phyloP scores from a whole-genome alignment of 1,140 invertebrate genomes.

The Phymastichus coffea region DNA sequence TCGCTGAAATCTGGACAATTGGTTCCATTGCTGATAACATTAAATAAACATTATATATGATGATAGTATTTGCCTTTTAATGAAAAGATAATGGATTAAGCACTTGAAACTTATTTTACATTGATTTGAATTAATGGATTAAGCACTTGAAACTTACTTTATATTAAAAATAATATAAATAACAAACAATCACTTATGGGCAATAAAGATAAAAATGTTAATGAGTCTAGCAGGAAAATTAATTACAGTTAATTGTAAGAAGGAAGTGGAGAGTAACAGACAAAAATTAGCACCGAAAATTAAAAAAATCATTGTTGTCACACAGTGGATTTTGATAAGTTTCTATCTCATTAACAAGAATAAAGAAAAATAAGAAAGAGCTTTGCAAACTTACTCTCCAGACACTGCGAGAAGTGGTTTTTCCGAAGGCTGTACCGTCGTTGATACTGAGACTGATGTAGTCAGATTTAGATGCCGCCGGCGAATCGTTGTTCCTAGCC shows the following conservation, averaged over 20 bases:
- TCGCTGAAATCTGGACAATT: conserved; percentile 78
- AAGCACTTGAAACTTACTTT: too few species aligned
- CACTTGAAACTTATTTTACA: too few species aligned
- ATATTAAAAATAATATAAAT: too few species aligned
- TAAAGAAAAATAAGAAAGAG: background rate
- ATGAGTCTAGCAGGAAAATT: too few species aligned
- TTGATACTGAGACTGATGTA: conserved; percentile 54
- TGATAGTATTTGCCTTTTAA: too few species aligned
- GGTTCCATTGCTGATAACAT: conserved; percentile 74
- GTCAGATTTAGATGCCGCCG: conserved; percentile 45
- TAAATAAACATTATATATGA: background rate
- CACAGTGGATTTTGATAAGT: background rate
- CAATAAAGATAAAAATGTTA: too few species aligned
- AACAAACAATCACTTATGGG: too few species aligned
- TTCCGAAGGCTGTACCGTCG: conserved; percentile 41
- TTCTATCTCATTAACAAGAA: background rate
- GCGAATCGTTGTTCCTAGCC: conserved; percentile 38
- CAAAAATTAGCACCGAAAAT: too few species aligned
- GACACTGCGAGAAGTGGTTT: conserved; percentile 47
- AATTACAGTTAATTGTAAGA: too few species aligned
- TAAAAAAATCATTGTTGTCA: conserved; percentile 1
- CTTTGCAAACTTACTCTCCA: conserved; percentile 49
- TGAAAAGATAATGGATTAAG: too few species aligned
- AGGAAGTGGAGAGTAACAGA: too few species aligned
- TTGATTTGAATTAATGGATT: too few species aligned